Base-by-base conservation (phyloP, 1,140 invertebrate genomes). In the Drosophila mauritiana region DNA sequence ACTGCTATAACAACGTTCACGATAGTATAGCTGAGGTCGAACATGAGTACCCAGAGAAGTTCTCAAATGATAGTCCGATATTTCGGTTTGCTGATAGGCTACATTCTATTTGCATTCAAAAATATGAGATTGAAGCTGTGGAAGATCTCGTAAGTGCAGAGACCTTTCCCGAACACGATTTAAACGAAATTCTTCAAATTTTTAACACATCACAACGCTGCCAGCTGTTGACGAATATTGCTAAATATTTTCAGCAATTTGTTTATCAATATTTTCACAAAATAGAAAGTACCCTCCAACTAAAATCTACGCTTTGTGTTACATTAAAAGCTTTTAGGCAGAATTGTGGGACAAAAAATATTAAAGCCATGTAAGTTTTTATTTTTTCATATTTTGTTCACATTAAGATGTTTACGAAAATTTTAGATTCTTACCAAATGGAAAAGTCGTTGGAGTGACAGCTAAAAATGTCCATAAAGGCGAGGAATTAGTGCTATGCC, bases 141-240 rank as follows among this genome's bases (percentile, higher is more conserved):
- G 51, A 20, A 11, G 36, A 57, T 15, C n/a, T 78, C 2, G 39
- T 69, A 1, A 7, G 40, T 7, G 34, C 40, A 1, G 40, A 57
- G 20, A 12, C 15, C 8, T 6, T 31, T 5, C 31, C 57, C 5
- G 12, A 11, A 4, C 13, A 43, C 1, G 0, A 51, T 48, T 10
- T 58, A 8, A 37, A 67, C 4, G 34, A 65, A n/a, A 27, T 36
- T 12, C 13, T 81, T 6, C 20, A 45, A 0, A 42, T 22, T 2
- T 48, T 78, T 8, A 78, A 46, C 36, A 63, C 57, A 3, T 78
- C 79, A 1, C 49, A 68, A 15, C 73, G 74, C 25, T 81, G 61
- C 37, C 15, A 56, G 1, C 39, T 68, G 15, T 2, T 81, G 1
- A 55, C 27, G 20, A 27, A 8, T 1, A 8, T 68, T 17, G 43